Percentiles rank a stretch among this genome's conserved stretches.
Conservation (phyloP, 2,113 vertebrate species). For the Felis chaus region DNA sequence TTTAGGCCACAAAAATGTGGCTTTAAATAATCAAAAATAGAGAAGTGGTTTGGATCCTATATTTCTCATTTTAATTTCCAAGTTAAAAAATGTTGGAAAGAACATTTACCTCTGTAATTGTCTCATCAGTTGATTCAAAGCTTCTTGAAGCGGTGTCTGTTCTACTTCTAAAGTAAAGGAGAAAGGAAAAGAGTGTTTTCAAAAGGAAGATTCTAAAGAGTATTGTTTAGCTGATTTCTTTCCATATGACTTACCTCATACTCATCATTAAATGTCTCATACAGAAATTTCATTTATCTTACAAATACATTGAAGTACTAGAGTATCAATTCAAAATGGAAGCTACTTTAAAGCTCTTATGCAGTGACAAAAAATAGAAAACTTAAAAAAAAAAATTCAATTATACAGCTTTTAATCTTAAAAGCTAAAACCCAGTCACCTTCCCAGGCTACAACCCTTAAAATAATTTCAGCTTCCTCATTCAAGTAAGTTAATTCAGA, state of each 20-base stretch:
- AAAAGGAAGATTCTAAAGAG: conserved; percentile 29
- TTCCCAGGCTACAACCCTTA: background rate
- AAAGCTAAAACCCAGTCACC: background rate
- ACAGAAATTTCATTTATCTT: conserved; percentile 39
- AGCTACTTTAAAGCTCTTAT: background rate
- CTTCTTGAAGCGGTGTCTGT: conserved; percentile 96
- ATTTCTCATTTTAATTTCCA: conserved; percentile 24
- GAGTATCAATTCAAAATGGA: background rate
- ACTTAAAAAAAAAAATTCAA: background rate
- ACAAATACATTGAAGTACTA: background rate
- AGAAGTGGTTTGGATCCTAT: background rate
- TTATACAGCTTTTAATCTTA: background rate
- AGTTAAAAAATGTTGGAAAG: conserved; percentile 42
- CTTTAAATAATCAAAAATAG: conserved; percentile 45
- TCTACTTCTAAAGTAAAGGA: conserved; percentile 88
- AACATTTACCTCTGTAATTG: conserved; percentile 94
- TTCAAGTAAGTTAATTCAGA: background rate
- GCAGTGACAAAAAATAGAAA: conserved; percentile 27
- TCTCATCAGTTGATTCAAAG: conserved; percentile 95
- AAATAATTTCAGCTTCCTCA: background rate
- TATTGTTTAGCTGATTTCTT: background rate
- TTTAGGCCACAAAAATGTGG: background rate
- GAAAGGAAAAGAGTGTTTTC: background rate
- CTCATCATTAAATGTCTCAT: background rate
- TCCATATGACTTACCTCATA: background rate